A percentile compares a stretch with the other conserved stretches of the same genome.
Evolutionary conservation across 2,888 invertebrate genomes (phyloP).

Genomic region (Pocota personata): DNA sequence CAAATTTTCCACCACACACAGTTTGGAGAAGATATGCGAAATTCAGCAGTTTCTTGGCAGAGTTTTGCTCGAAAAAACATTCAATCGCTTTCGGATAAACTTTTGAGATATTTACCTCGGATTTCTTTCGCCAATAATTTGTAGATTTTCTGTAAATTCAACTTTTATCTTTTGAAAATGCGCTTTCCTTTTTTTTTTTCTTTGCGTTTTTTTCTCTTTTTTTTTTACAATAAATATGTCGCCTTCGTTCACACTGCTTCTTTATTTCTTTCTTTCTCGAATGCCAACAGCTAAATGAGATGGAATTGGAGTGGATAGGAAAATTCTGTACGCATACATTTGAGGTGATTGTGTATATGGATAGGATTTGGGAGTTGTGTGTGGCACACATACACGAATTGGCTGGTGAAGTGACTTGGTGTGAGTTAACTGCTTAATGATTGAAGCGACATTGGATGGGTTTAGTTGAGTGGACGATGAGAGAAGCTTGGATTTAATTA

Average conservation of each 20-base stretch:
- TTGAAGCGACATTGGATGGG: conserved; percentile 10
- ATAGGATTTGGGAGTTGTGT: conserved; percentile 14
- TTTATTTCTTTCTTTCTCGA: conserved; percentile 75
- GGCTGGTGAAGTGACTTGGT: conserved; percentile 28
- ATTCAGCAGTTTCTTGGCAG: conserved; percentile 30
- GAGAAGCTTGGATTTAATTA: conserved; percentile 28
- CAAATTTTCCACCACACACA: conserved; percentile 51
- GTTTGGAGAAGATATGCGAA: conserved; percentile 50
- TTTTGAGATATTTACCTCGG: conserved; percentile 65
- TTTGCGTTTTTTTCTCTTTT: conserved; percentile 63
- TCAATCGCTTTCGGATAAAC: not conserved
- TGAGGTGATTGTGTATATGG: conserved; percentile 15
- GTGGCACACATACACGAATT: conserved; percentile 12
- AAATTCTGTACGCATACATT: conserved; percentile 68
- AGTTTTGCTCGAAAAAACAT: conserved; percentile 21
- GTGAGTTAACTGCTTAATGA: conserved; percentile 12
- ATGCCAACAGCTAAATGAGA: conserved; percentile 77
- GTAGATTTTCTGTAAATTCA: conserved; percentile 57
- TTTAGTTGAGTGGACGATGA: conserved; percentile 27
- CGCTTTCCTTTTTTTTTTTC: conserved; percentile 66
- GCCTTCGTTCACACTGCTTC: conserved; percentile 70
- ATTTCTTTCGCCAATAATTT: conserved; percentile 63
- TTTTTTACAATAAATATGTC: conserved; percentile 73
- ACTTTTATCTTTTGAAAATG: conserved; percentile 69
- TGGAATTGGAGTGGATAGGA: conserved; percentile 74